A percentile compares a stretch with the other conserved stretches of the same genome.
These are phyloP conservation scores for Dipodomys stephensi DNA, from an alignment of 2,113 vertebrate species.

Conservation along the genomic window DNA sequence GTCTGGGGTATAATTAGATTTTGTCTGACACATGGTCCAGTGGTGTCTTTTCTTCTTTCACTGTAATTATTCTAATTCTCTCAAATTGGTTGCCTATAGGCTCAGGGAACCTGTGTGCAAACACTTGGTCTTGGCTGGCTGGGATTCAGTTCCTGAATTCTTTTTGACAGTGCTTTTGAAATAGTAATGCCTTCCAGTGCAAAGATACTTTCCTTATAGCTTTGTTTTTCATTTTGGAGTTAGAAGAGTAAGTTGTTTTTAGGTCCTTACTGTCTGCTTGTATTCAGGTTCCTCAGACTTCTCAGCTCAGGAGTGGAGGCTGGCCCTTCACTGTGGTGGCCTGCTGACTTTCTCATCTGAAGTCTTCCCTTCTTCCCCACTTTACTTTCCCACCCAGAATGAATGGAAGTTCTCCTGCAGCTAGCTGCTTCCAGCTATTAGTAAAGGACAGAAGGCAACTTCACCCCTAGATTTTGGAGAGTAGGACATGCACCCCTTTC, in stretches of 20 bases:
- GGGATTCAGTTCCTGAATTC: background rate
- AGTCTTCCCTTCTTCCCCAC: too few relatives aligned
- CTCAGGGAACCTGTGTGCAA: background rate
- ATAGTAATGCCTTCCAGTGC: background rate
- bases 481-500: too few relatives aligned
- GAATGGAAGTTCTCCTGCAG: background rate
- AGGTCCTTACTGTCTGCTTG: background rate
- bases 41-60: background rate
- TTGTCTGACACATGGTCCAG: too few relatives aligned
- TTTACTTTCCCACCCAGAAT: background rate
- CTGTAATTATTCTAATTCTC: background rate
- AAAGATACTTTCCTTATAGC: background rate
- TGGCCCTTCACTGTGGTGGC: background rate
- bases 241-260: background rate
- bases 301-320: background rate
- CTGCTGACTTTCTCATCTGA: background rate
- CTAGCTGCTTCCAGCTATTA: too few relatives aligned
- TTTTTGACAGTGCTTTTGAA: conserved; percentile 2
- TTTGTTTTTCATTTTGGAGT: background rate
- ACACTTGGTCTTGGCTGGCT: background rate
- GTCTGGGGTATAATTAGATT: background rate
- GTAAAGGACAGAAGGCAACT: too few relatives aligned
- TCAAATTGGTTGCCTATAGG: background rate
- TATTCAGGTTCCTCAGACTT: too few relatives aligned
- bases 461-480: too few relatives aligned